Base-by-base conservation (phyloP, 2,113 vertebrate species). In the Corythoichthys haematopterus region DNA sequence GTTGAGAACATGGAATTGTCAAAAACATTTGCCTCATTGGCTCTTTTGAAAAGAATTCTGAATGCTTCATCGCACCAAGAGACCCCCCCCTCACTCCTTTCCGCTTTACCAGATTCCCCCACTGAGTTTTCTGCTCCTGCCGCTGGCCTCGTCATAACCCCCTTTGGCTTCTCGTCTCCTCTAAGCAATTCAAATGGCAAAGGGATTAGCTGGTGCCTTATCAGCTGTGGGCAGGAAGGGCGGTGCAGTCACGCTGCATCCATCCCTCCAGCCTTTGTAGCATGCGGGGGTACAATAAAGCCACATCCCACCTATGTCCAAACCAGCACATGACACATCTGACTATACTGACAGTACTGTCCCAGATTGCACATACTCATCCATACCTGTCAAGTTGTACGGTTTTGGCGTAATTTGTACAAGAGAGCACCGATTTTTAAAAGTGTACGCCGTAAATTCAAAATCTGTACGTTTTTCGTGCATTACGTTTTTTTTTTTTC, bases 201-300 rank as follows among this genome's bases (percentile, higher is more conserved):
- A 56, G 77, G 84, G 85, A 88, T 90, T 89, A 86, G 74, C 72
- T 1, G 1, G 57, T 20, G 70, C 78, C 71, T 87, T 88, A 88
- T 88, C 85, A 80, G 79, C 66, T 67, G 68, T 10, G 50, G 78
- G 61, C 87, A 87, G 78, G 70, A 76, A 82, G 62, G 59, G 68
- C 70, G 68, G 66, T 73, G 72, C 63, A 79, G 77, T 85, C 79
- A 80, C 12, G 58, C 56, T 2, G 58, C 76, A 64, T 77, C 75
- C 66, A 50, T 74, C 72, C 77, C 66, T 36, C 4, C 71, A 61
- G 47, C 68, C 62, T 68, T 66, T 3, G 50, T 77, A 74, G 79
- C 72, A 86, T 73, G 68, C 76, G 63, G 66, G 63, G 60, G 59
- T 33, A 58, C 58, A 65, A 66, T 45, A 69, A 35, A 13, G 16